A percentile compares a stretch with the other conserved stretches of the same genome.
Evolutionary conservation across 1,140 invertebrate species (phyloP).

Genomic region (Paraescarpia echinospica): DNA sequence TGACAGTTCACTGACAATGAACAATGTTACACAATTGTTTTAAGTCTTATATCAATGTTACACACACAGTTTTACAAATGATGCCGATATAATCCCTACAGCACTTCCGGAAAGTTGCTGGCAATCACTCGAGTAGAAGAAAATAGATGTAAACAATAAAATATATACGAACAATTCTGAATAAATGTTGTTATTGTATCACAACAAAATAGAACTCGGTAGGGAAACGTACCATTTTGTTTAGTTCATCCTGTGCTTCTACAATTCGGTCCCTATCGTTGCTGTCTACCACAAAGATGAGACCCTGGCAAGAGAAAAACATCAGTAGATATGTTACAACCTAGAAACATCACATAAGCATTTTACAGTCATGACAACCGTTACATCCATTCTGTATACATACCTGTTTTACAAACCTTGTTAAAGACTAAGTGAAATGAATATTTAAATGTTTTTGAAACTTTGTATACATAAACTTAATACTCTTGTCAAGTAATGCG

Average conservation of each 20-base stretch:
- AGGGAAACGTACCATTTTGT: constrained; percentile 75
- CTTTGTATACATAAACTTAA: too few relatives aligned
- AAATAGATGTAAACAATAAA: not conserved
- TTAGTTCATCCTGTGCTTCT: constrained; percentile 92
- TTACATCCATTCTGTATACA: not conserved
- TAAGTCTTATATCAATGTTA: too few relatives aligned
- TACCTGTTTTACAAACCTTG: not conserved
- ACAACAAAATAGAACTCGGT: not conserved
- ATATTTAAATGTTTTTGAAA: too few relatives aligned
- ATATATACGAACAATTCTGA: too few relatives aligned
- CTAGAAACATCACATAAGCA: not conserved
- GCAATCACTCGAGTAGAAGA: not conserved
- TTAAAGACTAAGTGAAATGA: too few relatives aligned
- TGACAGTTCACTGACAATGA: too few relatives aligned
- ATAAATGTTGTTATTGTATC: not conserved
- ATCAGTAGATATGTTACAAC: constrained; percentile 6
- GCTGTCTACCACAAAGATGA: constrained; percentile 97
- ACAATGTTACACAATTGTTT: too few relatives aligned
- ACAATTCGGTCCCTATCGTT: constrained; percentile 92
- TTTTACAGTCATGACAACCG: not conserved
- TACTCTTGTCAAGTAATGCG: too few relatives aligned
- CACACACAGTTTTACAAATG: too few relatives aligned
- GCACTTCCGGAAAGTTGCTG: too few relatives aligned
- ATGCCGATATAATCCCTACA: too few relatives aligned
- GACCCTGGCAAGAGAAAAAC: constrained; percentile 63